Percentiles rank a stretch among this genome's conserved stretches.
Conservation (phyloP, 2,888 invertebrate species). For the Andricus curvator region DNA sequence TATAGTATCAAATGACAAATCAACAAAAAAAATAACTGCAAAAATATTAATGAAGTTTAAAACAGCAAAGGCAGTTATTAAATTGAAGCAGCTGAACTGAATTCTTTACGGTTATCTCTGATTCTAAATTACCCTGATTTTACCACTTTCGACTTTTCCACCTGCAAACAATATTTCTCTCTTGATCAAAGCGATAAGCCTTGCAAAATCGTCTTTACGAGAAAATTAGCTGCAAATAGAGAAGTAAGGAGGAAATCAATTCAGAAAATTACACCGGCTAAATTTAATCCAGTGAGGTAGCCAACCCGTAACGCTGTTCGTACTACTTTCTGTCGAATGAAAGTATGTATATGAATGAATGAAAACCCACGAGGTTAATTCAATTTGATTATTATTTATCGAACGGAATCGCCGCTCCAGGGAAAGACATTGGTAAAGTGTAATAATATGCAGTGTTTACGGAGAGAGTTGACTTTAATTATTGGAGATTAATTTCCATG, state of each 20-base stretch:
- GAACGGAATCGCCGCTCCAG: neutral
- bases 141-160: conserved; percentile 19
- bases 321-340: conserved; percentile 31
- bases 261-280: conserved; percentile 35
- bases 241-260: conserved; percentile 26
- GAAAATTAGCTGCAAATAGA: conserved; percentile 31
- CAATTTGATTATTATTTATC: conserved; percentile 20
- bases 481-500: conserved; percentile 35
- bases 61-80: conserved; percentile 3
- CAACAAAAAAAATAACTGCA: too few species aligned
- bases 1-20: too few species aligned
- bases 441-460: conserved; percentile 18
- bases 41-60: neutral
- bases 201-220: conserved; percentile 29
- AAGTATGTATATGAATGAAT: conserved; percentile 30
- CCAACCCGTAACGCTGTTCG: conserved; percentile 10
- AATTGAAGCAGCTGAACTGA: neutral
- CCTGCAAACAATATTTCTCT: conserved; percentile 27
- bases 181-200: conserved; percentile 19
- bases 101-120: neutral
- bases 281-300: conserved; percentile 33
- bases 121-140: conserved; percentile 20
- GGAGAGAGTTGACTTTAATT: conserved; percentile 36
- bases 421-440: conserved; percentile 1
- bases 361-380: conserved; percentile 10